Conservation (phyloP, 2,888 invertebrate species). For the Pasiphila rectangulata region DNA sequence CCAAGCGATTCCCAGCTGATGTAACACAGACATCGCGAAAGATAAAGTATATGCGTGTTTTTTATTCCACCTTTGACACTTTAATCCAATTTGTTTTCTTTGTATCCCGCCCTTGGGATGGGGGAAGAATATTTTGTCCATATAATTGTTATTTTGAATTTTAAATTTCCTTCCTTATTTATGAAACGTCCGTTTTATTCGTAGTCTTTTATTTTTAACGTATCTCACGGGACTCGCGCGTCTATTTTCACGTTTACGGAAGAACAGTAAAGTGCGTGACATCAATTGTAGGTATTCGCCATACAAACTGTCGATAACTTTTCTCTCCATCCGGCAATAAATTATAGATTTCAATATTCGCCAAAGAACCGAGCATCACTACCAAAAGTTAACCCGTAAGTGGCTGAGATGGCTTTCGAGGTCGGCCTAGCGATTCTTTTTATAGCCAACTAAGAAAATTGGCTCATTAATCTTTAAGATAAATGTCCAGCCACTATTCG, state of each 20-base stretch:
- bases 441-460: constrained; percentile 81
- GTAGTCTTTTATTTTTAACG: constrained; percentile 34
- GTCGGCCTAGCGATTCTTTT: constrained; percentile 75
- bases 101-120: constrained; percentile 69
- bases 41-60: constrained; percentile 67
- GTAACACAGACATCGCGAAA: constrained; percentile 64
- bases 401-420: constrained; percentile 58
- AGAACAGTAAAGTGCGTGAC: constrained; percentile 8
- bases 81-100: constrained; percentile 79
- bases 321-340: constrained; percentile 30
- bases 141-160: constrained; percentile 77
- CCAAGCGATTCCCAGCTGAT: constrained; percentile 45
- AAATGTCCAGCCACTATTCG: constrained; percentile 78
- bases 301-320: constrained; percentile 30
- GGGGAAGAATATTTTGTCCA: constrained; percentile 67
- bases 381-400: constrained; percentile 62
- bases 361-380: constrained; percentile 46
- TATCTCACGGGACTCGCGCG: constrained; percentile 3
- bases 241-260: constrained; percentile 4
- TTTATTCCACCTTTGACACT: constrained; percentile 81
- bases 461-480: constrained; percentile 81
- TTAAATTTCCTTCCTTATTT: constrained; percentile 56
- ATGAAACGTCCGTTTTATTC: constrained; percentile 37
- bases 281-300: constrained; percentile 22
- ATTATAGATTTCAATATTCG: constrained; percentile 37